Evolutionary conservation across 1,140 invertebrate species (phyloP), one percentile per base, ranked within the genome.

Genomic region (Lamellibrachia luymesi): DNA sequence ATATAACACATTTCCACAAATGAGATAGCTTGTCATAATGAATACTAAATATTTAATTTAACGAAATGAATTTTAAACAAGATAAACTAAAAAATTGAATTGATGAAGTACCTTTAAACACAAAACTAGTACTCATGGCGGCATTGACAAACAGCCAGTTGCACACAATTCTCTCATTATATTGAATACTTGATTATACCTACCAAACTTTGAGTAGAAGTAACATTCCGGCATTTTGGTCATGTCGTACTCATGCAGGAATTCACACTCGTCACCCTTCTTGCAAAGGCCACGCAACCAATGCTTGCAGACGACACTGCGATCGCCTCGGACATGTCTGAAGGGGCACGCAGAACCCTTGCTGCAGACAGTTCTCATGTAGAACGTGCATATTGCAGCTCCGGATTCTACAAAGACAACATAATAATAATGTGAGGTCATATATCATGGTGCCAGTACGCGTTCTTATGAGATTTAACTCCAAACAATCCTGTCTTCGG

Each of bases 221-320:
- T 99, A 99, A 97, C 99, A 99, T 97, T 99, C 99, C 0, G 99
- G 99, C 99, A 99, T 99, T 97, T 99, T 99, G 5, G 98, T 98
- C 98, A 99, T 99, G 96, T 99, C 99, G 97, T 99, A 99, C 97
- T 99, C 99, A 95, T 99, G 99, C 25, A 99, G 97, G 97, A 99
- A 99, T 97, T 99, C 99, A 96, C 99, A 99, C 95, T 99, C 98
- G 97, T 99, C 99, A 27, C 99, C 99, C 96, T 99, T 99, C 97
- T 99, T 99, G 95, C 99, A 99, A 0, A 99, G 97, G 4, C 99
- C 99, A 96, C 99, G 97, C 0, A 99, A 97, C 99, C 99, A 99
- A 97, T 99, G 99, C 97, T 99, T 99, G 96, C 99, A 99, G 0
- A 99, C 99, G 94, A 99, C 98, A n/a, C 99, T 99, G 95, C 99